Percentiles rank a stretch among this genome's conserved stretches.
Evolutionary conservation across 2,113 vertebrate genomes (phyloP).

Genomic region (Saiga tatarica): DNA sequence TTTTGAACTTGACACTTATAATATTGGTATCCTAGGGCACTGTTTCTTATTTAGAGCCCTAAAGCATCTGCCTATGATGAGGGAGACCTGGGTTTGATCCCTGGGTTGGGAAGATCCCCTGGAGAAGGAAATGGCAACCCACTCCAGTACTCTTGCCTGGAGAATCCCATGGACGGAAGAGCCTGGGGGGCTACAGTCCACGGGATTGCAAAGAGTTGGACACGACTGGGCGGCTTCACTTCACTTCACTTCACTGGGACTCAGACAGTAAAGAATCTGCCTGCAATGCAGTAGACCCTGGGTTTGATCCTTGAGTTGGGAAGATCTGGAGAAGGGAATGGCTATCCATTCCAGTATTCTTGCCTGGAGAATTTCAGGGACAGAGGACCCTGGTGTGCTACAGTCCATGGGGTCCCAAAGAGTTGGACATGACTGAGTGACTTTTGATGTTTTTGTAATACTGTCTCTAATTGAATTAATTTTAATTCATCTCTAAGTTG

Average conservation of each 20-base stretch:
- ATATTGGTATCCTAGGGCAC: neutral
- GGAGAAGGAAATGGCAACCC: no score
- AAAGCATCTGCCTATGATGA: neutral
- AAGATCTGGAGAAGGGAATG: neutral
- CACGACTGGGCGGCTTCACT: no score
- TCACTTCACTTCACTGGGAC: neutral
- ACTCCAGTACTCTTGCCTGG: no score
- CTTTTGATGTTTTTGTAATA: neutral
- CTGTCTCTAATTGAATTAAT: neutral
- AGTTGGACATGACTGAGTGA: neutral
- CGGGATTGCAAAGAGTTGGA: no score
- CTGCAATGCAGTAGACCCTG: neutral
- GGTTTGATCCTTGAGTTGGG: neutral
- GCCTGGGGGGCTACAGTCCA: no score
- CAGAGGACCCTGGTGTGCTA: neutral
- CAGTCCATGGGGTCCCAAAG: neutral
- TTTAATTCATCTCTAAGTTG: neutral
- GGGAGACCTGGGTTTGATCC: no score
- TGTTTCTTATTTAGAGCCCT: neutral
- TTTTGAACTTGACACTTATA: neutral
- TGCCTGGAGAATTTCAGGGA: neutral
- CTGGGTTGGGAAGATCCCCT: no score
- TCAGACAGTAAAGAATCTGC: neutral
- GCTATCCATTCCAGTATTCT: neutral
- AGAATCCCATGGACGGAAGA: no score